Base-by-base conservation (phyloP, 2,113 vertebrate species). In the Plecotus auritus region DNA sequence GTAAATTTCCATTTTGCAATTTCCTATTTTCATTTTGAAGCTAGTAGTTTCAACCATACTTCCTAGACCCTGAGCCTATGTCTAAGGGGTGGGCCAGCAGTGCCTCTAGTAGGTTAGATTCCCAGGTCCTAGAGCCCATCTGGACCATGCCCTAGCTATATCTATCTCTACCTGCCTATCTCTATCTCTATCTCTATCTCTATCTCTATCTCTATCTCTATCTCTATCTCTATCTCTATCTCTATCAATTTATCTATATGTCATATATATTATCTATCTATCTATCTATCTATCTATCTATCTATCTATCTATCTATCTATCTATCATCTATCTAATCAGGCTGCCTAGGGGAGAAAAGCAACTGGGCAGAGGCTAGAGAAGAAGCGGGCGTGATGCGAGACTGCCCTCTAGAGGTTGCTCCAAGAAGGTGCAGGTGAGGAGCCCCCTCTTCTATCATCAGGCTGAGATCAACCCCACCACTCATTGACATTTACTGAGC, bases 391-490 rank as follows among this genome's bases (percentile, higher is more conserved):
- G 2, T n/a, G 87, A 95, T 93, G 20, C 82, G 88, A 90, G 64
- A 64, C 87, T 96, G 96, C 97, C 97, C 97, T 97, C 97, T 97
- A 95, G 92, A 90, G 97, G 61, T 88, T 93, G 77, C 61, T 96
- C 42, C 28, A 0, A 28, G 95, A 69, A 94, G 70, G 28, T 85
- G 90, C 92, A 78, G 47, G 40, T 76, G 26, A 45, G 49, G 59
- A 61, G 37, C 10, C 37, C 22, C 26, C 56, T 61, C 23, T 49
- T 67, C 42, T 35, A 16, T 8, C 17, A 16, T 8, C 17, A 51
- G 40, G 16, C 30, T 47, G 23, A 2, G 10, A 18, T 42, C 28
- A 37, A 3, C 16, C 4, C 32, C 56, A 13, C 17, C 20, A 4
- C 7, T 30, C n/a, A 20, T 18, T 37, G 22, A n/a, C 42, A 30